A percentile compares a stretch with the other conserved stretches of the same genome.
phyloP scores from a whole-genome alignment of 1,140 invertebrate genomes.

The Philopotamus ludificatus region DNA sequence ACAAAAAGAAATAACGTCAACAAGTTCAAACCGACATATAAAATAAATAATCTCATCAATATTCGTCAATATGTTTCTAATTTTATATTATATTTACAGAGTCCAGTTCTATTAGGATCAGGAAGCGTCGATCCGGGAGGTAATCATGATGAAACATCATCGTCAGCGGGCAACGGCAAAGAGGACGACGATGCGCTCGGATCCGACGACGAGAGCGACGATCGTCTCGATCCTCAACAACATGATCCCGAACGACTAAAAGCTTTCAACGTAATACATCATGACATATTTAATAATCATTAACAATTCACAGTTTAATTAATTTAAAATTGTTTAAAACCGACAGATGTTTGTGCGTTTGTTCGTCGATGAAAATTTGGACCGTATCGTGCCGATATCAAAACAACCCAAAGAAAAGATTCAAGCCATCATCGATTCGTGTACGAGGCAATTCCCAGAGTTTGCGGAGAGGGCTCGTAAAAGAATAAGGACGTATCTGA shows the following conservation, averaged over 20 bases:
- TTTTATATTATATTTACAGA: constrained; percentile 50
- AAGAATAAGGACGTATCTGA: constrained; percentile 92
- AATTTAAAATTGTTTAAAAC: too few species aligned
- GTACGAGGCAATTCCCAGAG: constrained; percentile 94
- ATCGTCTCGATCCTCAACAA: constrained; percentile 81
- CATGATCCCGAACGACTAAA: constrained; percentile 94
- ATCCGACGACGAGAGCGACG: constrained; percentile 88
- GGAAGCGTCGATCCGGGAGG: constrained; percentile 66
- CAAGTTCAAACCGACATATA: not conserved
- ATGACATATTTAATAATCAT: not conserved
- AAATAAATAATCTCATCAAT: not conserved
- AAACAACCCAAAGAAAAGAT: constrained; percentile 98
- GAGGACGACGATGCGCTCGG: constrained; percentile 85
- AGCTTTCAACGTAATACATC: constrained; percentile 88
- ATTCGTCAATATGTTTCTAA: not conserved
- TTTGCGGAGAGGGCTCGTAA: constrained; percentile 92
- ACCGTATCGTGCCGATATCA: constrained; percentile 94
- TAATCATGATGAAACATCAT: constrained; percentile 86
- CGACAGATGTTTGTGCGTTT: constrained; percentile 96
- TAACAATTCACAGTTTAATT: too few species aligned
- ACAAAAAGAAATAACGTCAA: not conserved
- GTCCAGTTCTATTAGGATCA: constrained; percentile 60
- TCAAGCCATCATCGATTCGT: constrained; percentile 95
- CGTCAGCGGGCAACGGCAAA: constrained; percentile 86
- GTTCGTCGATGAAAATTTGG: constrained; percentile 96